phyloP scores from a whole-genome alignment of 2,888 invertebrate genomes.

The Rosalia funebris region DNA sequence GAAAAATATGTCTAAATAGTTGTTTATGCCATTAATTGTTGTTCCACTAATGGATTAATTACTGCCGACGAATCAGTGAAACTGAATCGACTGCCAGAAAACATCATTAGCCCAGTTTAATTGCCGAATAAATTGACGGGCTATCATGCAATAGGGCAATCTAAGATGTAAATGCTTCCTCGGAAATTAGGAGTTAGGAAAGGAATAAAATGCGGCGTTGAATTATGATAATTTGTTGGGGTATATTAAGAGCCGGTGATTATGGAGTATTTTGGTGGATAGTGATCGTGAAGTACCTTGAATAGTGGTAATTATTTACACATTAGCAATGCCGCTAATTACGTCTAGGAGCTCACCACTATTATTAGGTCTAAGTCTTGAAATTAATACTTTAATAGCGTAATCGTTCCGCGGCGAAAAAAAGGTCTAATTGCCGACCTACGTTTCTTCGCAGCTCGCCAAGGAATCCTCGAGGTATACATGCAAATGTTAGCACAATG shows the following conservation, averaged over 20 bases:
- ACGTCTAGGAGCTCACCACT: slow-evolving; percentile 58
- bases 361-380: slow-evolving; percentile 61
- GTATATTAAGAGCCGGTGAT: slow-evolving; percentile 46
- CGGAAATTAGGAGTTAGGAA: slow-evolving; percentile 20
- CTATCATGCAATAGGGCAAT: slow-evolving; percentile 39
- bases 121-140: neutral
- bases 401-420: slow-evolving; percentile 53
- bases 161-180: slow-evolving; percentile 41
- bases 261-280: slow-evolving; percentile 56
- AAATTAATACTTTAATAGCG: slow-evolving; percentile 64
- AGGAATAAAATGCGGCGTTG: slow-evolving; percentile 18
- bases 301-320: slow-evolving; percentile 64
- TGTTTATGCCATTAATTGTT: too few species aligned
- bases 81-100: slow-evolving; percentile 12
- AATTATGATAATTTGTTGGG: slow-evolving; percentile 29
- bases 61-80: neutral
- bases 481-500: slow-evolving; percentile 34
- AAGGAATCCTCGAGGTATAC: slow-evolving; percentile 28
- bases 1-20: too few species aligned
- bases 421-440: slow-evolving; percentile 45
- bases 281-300: slow-evolving; percentile 60
- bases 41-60: slow-evolving; percentile 12
- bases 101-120: slow-evolving; percentile 19
- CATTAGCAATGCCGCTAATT: slow-evolving; percentile 64
- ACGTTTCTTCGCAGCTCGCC: slow-evolving; percentile 13